phyloP scores from a whole-genome alignment of 1,140 invertebrate species.

The Heterodera schachtii region DNA sequence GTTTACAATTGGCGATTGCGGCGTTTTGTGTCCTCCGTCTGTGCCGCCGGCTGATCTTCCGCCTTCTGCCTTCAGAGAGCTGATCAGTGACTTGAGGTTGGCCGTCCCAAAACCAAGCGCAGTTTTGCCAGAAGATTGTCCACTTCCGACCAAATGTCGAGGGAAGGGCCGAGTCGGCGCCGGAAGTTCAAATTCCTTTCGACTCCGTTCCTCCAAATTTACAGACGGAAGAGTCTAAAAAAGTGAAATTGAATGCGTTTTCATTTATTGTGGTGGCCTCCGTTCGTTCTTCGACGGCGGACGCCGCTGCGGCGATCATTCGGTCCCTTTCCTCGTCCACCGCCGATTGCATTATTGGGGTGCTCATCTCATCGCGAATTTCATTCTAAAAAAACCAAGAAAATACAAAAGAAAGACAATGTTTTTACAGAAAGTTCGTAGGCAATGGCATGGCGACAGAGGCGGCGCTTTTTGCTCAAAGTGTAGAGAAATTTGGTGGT shows the following conservation, averaged over 20 bases:
- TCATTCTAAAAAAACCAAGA: constrained; percentile 26
- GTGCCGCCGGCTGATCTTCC: background rate
- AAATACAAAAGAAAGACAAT: background rate
- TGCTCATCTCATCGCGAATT: constrained; percentile 45
- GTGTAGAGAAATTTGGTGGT: constrained; percentile 44
- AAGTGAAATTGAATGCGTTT: background rate
- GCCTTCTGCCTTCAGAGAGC: background rate
- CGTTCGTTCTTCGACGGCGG: constrained; percentile 9
- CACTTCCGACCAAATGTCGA: background rate
- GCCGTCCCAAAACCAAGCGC: background rate
- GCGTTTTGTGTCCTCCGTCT: constrained; percentile 8
- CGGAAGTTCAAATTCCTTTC: background rate
- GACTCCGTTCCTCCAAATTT: constrained; percentile 9
- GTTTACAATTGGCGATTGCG: constrained; percentile 35
- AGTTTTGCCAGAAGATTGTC: background rate
- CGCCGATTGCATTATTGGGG: constrained; percentile 39
- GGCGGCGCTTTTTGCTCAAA: constrained; percentile 28
- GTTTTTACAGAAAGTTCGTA: constrained; percentile 40
- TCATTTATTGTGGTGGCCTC: background rate
- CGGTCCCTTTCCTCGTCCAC: constrained; percentile 42
- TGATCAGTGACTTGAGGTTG: constrained; percentile 1
- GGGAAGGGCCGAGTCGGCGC: background rate
- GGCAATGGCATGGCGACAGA: constrained; percentile 41
- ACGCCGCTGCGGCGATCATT: constrained; percentile 19
- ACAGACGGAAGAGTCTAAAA: constrained; percentile 6